phyloP scores from a whole-genome alignment of 2,797 vertebrate genomes.

The Scolopax bukidnonensis region DNA sequence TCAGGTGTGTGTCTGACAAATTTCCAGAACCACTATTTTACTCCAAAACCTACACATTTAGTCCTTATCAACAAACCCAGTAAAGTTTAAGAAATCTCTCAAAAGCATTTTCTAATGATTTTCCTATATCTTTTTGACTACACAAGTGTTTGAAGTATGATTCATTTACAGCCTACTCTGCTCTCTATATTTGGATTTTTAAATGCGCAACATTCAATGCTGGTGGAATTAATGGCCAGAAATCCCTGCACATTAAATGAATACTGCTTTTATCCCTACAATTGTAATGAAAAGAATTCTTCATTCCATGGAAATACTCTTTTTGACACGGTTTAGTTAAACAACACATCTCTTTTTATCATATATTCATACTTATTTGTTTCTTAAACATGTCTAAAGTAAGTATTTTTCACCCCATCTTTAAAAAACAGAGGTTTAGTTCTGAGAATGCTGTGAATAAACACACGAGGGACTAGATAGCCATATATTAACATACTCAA shows the following conservation, averaged over 20 bases:
- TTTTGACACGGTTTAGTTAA: background rate
- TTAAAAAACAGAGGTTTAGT: background rate
- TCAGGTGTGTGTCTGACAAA: background rate
- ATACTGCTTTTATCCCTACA: background rate
- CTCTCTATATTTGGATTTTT: background rate
- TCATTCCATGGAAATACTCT: background rate
- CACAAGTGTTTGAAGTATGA: background rate
- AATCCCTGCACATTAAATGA: background rate
- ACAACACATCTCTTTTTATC: background rate
- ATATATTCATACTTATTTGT: background rate
- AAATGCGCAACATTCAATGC: background rate
- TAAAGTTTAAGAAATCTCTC: background rate
- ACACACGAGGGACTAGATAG: background rate
- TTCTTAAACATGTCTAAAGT: background rate
- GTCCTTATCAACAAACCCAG: background rate
- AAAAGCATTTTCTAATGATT: background rate
- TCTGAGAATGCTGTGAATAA: background rate
- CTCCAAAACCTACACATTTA: background rate
- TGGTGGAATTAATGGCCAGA: background rate
- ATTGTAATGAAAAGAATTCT: background rate
- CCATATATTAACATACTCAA: background rate
- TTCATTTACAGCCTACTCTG: background rate
- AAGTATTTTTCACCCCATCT: background rate
- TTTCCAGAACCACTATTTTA: background rate
- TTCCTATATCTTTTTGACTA: background rate